Evolutionary conservation across 2,888 invertebrate genomes (phyloP).

Genomic region (Platypus cylindrus): DNA sequence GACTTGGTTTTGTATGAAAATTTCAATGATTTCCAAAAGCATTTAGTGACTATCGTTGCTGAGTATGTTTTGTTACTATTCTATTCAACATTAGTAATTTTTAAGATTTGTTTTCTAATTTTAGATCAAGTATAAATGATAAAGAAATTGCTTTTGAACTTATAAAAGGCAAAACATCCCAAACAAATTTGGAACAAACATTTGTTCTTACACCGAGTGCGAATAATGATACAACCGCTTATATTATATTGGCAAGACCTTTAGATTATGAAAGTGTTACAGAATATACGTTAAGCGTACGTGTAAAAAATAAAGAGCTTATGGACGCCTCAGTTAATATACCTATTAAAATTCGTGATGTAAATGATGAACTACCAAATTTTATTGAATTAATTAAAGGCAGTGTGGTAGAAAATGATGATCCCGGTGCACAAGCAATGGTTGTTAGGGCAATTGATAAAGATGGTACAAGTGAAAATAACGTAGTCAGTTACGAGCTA

Average conservation of each 20-base stretch:
- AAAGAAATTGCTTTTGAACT: conserved; percentile 68
- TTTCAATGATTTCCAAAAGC: conserved; percentile 50
- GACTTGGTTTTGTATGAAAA: conserved; percentile 57
- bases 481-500: conserved; percentile 68
- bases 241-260: conserved; percentile 60
- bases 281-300: conserved; percentile 71
- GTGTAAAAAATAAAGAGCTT: conserved; percentile 69
- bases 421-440: conserved; percentile 73
- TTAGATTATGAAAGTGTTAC: conserved; percentile 78
- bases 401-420: conserved; percentile 75
- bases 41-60: conserved; percentile 47
- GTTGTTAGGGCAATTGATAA: conserved; percentile 61
- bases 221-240: conserved; percentile 51
- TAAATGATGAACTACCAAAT: conserved; percentile 81
- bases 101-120: conserved; percentile 18
- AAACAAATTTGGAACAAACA: conserved; percentile 72
- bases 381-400: conserved; percentile 74
- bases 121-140: conserved; percentile 62
- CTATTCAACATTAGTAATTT: conserved; percentile 3
- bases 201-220: conserved; percentile 51
- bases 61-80: conserved; percentile 39
- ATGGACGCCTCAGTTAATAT: conserved; percentile 68
- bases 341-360: conserved; percentile 69
- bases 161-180: conserved; percentile 69
- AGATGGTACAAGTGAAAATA: conserved; percentile 73